Base-by-base conservation (phyloP, 2,888 invertebrate species). In the Tenthredo mesomela region DNA sequence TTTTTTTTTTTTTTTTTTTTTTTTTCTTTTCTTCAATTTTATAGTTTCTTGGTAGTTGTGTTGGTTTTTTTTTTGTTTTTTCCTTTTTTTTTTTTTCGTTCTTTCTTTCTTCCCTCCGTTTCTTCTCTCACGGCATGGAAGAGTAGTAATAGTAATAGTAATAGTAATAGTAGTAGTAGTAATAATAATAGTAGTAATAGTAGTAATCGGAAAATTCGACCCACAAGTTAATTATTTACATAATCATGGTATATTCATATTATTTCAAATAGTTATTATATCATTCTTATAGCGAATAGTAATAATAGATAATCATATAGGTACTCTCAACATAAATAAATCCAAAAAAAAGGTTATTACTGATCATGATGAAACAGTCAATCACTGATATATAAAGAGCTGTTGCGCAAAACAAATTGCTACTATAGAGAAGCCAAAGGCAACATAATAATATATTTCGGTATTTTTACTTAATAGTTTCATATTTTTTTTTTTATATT, bases 281-380 rank as follows among this genome's bases (percentile, higher is more conserved):
- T 86, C 77, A 85, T 86, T 85, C 83, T 82, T 84, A 84, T 87
- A 87, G 71, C 84, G 85, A 88, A 87, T 86, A 82, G 84, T 84
- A 85, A 87, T 84, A 85, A 87, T 84, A 85, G 86, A 86, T 87
- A 87, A 86, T 87, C 80, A 86, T 87, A 88, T 89, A 88, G 88
- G 88, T 90, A 89, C 87, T 89, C 86, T 87, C 88, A 88, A 88
- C 88, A 88, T 88, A 88, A 88, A 89, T 89, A 89, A 89, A 87
- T 88, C 87, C 87, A 85, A 88, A 87, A 88, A 87, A 87, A 86
- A 77, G 86, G 80, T 85, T 83, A 86, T 85, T 83, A 86, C 82
- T 84, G 84, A 87, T 86, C 86, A 86, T 85, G 82, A 85, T 86
- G 67, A 86, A 87, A 87, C 75, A 86, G 83, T 87, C 84, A 84